Evolutionary conservation across 2,113 vertebrate genomes (phyloP), one percentile per base, ranked within the genome.

Genomic region (Zosterops japonicus): DNA sequence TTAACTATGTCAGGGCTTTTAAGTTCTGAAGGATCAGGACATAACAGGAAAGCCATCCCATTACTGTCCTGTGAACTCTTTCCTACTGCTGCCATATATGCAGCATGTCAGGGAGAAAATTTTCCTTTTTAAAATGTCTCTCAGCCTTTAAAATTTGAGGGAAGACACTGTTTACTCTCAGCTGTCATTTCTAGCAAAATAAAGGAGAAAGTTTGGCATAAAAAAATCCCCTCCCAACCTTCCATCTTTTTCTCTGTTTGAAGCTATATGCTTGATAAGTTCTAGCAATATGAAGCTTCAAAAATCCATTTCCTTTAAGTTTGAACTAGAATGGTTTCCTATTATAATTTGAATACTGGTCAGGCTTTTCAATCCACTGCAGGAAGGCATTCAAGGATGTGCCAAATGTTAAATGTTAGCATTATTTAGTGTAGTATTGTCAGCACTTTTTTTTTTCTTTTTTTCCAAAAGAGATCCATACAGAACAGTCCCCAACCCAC

Each of bases 161-260:
- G 93, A 27, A 93, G 41, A 2, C 42, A 80, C 49, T 14, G 4
- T 87, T 89, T 84, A 79, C 60, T 49, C 41, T 82, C 31, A 75
- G 31, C 81, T 93, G 78, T 65, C 49, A 82, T 76, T 93, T 82
- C 65, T 76, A 87, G 49, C 13, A 95, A 91, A 95, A 85, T 69
- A 83, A 81, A 94, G 27, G 28, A 85, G 65, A 55, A 94, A 72
- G 25, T 79, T 46, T 75, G 25, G 9, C 6, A 2, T 16, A 83
- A 22, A 60, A 64, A 29, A 47, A 17, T 50, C 6, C 12, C 27
- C 35, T 77, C 35, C 42, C 68, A 75, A 57, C n/a, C n/a, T 76
- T 82, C 81, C 67, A 65, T 91, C 36, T 89, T 42, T 15, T 41
- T 84, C 21, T 81, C 69, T 82, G 82, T 94, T 71, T 87, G 85